These are phyloP conservation scores for Drosophila pectinifera DNA, from an alignment of 1,140 invertebrate genomes.

Conservation along the genomic window DNA sequence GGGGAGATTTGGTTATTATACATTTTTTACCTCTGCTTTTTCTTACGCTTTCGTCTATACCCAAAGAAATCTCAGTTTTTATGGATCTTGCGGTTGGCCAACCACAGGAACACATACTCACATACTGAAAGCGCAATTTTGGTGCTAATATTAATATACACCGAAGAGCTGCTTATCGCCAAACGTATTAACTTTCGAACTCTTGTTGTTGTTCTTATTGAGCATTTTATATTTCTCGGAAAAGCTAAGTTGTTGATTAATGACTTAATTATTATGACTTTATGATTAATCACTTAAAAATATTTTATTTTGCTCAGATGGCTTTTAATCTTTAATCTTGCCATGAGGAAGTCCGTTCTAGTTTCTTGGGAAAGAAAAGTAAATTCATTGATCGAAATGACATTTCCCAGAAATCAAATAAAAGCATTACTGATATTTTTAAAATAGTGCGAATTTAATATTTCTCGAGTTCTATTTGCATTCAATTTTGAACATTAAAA, in stretches of 20 bases:
- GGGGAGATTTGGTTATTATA: slow-evolving; percentile 45
- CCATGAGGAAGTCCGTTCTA: no score
- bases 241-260: no score
- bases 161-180: background rate
- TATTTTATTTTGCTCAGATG: no score
- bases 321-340: no score
- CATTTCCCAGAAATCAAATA: background rate
- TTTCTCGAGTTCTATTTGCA: background rate
- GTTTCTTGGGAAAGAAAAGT: background rate
- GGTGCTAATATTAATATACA: no score
- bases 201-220: background rate
- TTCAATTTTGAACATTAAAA: background rate
- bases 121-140: background rate
- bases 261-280: no score
- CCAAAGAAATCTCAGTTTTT: slow-evolving; percentile 68
- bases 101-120: no score
- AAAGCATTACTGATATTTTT: background rate
- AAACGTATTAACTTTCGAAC: background rate
- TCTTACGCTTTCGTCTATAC: slow-evolving; percentile 11
- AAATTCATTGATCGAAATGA: background rate
- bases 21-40: background rate
- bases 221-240: no score
- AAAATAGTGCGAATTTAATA: no score
- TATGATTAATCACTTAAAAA: no score
- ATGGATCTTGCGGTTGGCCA: slow-evolving; percentile 77